Evolutionary conservation across 2,797 vertebrate genomes (phyloP).

Genomic region (Microtus californicus): DNA sequence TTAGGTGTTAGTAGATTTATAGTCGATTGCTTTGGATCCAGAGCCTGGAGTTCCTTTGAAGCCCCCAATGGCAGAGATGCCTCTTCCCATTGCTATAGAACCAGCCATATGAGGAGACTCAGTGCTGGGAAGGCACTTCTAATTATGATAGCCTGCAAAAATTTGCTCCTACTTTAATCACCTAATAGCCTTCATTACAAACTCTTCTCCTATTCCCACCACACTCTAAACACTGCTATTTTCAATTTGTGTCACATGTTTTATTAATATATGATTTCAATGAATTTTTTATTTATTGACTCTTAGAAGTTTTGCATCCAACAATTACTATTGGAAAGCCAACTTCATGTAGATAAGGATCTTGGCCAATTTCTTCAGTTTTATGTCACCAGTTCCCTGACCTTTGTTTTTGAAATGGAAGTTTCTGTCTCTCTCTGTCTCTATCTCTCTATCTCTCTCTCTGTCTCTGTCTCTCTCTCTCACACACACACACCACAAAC

Average conservation of each 20-base stretch:
- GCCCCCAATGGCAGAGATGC: neutral
- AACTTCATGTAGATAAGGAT: neutral
- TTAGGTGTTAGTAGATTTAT: neutral
- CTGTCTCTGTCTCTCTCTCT: too few species aligned
- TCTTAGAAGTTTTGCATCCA: neutral
- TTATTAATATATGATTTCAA: neutral
- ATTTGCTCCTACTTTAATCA: neutral
- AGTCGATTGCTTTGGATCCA: neutral
- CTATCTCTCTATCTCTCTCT: too few species aligned
- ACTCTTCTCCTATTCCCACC: neutral
- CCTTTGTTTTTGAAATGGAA: neutral
- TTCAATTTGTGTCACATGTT: neutral
- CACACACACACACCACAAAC: neutral
- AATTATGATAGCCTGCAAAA: neutral
- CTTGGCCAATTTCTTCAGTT: neutral
- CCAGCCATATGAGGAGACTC: accelerated
- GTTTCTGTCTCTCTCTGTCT: too few species aligned
- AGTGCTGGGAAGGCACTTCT: neutral
- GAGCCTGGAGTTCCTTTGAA: neutral
- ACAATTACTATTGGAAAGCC: neutral
- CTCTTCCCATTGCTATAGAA: neutral
- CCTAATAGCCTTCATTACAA: neutral
- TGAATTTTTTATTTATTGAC: neutral
- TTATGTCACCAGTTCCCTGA: neutral
- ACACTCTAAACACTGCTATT: neutral